Percentiles rank a stretch among this genome's conserved stretches.
Evolutionary conservation across 2,888 invertebrate species (phyloP).

Genomic region (Dorcus hopei): DNA sequence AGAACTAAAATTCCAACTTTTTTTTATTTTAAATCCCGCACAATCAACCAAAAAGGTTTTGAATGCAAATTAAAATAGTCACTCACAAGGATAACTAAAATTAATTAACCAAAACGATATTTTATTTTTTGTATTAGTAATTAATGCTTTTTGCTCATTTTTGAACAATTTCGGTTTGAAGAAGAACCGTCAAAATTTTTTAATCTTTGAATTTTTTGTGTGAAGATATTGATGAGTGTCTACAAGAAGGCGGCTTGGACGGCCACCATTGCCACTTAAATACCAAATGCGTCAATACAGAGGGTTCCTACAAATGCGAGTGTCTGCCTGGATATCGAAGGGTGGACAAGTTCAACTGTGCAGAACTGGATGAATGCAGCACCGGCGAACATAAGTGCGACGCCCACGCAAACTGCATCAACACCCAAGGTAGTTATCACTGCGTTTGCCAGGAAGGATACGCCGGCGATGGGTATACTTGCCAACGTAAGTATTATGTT

Average conservation of each 20-base stretch:
- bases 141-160: too few relatives aligned
- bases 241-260: slow-evolving; percentile 69
- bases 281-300: slow-evolving; percentile 78
- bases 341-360: slow-evolving; percentile 75
- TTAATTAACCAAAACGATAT: too few relatives aligned
- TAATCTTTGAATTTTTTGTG: too few relatives aligned
- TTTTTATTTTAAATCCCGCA: too few relatives aligned
- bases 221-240: slow-evolving; percentile 83
- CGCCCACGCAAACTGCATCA: slow-evolving; percentile 72
- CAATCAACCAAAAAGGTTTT: too few relatives aligned
- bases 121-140: too few relatives aligned
- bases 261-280: slow-evolving; percentile 85
- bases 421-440: slow-evolving; percentile 77
- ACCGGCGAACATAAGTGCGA: slow-evolving; percentile 71
- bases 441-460: slow-evolving; percentile 73
- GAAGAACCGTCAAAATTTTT: too few relatives aligned
- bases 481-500: slow-evolving; percentile 65
- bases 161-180: too few relatives aligned
- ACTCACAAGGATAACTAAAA: too few relatives aligned
- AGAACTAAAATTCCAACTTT: too few relatives aligned
- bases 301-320: slow-evolving; percentile 80
- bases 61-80: too few relatives aligned
- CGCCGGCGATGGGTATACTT: slow-evolving; percentile 73
- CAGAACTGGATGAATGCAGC: slow-evolving; percentile 77
- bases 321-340: slow-evolving; percentile 76